A percentile compares a stretch with the other conserved stretches of the same genome.
Conservation (phyloP, 2,888 invertebrate genomes). For the Ceraclea dissimilis region DNA sequence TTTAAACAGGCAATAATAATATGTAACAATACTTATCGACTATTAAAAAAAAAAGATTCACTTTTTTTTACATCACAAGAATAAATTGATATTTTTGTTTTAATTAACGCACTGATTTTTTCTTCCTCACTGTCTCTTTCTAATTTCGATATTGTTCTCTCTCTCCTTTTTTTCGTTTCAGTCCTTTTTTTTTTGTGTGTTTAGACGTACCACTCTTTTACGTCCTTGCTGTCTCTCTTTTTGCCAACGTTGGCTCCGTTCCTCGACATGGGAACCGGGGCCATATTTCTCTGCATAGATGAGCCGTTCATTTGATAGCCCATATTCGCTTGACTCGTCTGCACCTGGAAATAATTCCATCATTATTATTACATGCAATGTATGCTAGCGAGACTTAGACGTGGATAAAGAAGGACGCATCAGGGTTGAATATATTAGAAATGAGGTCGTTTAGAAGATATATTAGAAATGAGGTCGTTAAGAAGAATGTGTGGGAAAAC, state of each 20-base stretch:
- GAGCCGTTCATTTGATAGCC: conserved; percentile 43
- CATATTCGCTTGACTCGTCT: conserved; percentile 44
- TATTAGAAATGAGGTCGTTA: no score
- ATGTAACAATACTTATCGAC: not conserved
- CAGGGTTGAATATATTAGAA: no score
- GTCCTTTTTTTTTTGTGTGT: not conserved
- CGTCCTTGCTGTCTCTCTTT: conserved; percentile 77
- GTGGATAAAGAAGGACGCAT: no score
- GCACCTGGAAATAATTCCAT: conserved; percentile 35
- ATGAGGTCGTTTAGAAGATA: no score
- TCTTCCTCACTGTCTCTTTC: no score
- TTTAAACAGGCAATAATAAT: not conserved
- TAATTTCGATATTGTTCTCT: no score
- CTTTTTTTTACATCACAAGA: not conserved
- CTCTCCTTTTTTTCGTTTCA: no score
- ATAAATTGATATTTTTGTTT: not conserved
- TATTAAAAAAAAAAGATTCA: not conserved
- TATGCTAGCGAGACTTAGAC: no score
- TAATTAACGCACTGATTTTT: no score
- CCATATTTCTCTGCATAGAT: conserved; percentile 44
- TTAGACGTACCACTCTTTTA: conserved; percentile 95
- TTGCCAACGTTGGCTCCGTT: conserved; percentile 37
- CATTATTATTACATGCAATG: conserved; percentile 26
- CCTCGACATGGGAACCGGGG: conserved; percentile 35
- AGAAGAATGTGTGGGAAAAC: no score